phyloP scores from a whole-genome alignment of 2,888 invertebrate species.

The Mimumesa dahlbomi region DNA sequence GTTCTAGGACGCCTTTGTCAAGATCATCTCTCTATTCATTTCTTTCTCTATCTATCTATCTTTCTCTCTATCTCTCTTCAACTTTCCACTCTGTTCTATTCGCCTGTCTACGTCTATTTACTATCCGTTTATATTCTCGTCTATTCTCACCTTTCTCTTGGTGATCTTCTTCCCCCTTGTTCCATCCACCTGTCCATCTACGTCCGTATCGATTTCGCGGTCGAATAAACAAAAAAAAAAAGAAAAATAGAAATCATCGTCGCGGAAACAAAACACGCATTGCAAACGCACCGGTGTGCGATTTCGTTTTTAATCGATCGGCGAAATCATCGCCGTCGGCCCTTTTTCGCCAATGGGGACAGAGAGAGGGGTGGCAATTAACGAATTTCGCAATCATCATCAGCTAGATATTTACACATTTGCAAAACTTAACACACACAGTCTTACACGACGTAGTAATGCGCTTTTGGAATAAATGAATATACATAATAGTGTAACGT shows the following conservation, averaged over 20 bases:
- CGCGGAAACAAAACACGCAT: neutral
- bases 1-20: neutral
- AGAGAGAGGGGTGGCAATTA: constrained; percentile 41
- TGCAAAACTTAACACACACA: constrained; percentile 38
- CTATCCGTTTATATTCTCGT: no score
- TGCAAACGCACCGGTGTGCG: neutral
- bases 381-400: constrained; percentile 62
- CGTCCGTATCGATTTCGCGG: neutral
- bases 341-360: constrained; percentile 47
- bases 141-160: constrained; percentile 17
- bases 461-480: constrained; percentile 64
- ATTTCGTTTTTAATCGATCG: neutral
- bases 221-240: constrained; percentile 1
- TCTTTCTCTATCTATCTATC: constrained; percentile 15
- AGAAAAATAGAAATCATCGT: neutral
- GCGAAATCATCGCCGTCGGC: neutral
- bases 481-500: constrained; percentile 62
- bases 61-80: constrained; percentile 9
- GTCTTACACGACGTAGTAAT: constrained; percentile 63
- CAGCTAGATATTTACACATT: constrained; percentile 64
- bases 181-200: neutral
- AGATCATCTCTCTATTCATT: constrained; percentile 12
- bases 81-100: constrained; percentile 8
- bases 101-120: constrained; percentile 9
- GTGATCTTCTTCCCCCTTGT: neutral